Percentiles rank a stretch among this genome's conserved stretches.
These are phyloP conservation scores for Chelonus insularis DNA, from an alignment of 1,140 invertebrate species.

Conservation along the genomic window DNA sequence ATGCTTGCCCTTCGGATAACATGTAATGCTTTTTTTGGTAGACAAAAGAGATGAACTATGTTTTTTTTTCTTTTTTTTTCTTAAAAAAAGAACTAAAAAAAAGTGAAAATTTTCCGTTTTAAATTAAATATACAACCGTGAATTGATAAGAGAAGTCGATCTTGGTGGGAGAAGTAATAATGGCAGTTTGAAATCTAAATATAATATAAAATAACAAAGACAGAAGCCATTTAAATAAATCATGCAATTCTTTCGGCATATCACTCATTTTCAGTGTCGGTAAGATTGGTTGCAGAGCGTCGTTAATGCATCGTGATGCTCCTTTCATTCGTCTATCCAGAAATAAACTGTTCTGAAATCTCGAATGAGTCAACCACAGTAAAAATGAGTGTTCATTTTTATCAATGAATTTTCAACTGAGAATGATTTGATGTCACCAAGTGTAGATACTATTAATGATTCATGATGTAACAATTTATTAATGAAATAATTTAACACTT, in stretches of 20 bases:
- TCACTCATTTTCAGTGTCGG: conserved; percentile 43
- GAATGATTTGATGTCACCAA: too few species aligned
- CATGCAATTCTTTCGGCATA: conserved; percentile 39
- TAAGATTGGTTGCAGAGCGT: conserved; percentile 13
- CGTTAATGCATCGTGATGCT: conserved; percentile 27
- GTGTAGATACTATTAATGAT: too few species aligned
- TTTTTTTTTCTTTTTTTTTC: too few species aligned
- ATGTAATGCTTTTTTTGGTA: conserved; percentile 22
- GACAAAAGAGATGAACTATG: not conserved
- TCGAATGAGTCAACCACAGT: conserved; percentile 3
- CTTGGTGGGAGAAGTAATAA: not conserved
- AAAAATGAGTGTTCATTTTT: not conserved
- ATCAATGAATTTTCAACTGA: conserved; percentile 6
- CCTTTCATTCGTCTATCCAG: conserved; percentile 16
- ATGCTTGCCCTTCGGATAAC: conserved; percentile 24
- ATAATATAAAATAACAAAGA: conserved; percentile 9
- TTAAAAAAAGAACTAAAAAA: not conserved
- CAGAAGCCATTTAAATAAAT: conserved; percentile 38
- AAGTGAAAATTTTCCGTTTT: not conserved
- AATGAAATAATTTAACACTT: too few species aligned
- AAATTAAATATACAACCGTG: too few species aligned
- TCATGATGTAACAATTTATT: too few species aligned
- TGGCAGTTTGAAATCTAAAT: conserved; percentile 9
- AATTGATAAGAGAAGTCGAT: too few species aligned
- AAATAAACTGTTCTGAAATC: conserved; percentile 16